phyloP scores from a whole-genome alignment of 2,888 invertebrate species.

The Escarpia spicata region DNA sequence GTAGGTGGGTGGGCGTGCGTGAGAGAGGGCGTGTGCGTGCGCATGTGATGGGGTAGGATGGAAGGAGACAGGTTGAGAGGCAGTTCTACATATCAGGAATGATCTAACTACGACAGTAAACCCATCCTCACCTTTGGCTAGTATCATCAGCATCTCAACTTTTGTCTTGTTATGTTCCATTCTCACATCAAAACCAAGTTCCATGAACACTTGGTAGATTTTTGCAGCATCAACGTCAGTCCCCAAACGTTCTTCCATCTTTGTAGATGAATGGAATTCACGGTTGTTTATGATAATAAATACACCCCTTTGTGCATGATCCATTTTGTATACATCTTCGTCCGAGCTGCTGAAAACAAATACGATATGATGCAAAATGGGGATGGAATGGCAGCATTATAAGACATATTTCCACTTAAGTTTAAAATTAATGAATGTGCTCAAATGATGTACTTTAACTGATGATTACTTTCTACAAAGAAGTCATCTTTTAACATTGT shows the following conservation, averaged over 20 bases:
- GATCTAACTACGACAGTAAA: neutral
- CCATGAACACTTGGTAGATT: constrained; percentile 70
- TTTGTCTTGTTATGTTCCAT: constrained; percentile 73
- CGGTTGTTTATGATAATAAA: constrained; percentile 93
- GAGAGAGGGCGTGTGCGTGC: too few species aligned
- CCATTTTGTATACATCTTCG: constrained; percentile 79
- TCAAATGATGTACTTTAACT: neutral
- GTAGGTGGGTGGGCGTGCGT: too few species aligned
- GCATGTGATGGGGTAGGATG: too few species aligned
- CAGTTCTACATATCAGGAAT: neutral
- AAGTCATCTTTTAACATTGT: too few species aligned
- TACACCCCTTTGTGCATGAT: constrained; percentile 79
- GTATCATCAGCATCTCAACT: constrained; percentile 74
- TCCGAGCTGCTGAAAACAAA: neutral
- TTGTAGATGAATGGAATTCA: constrained; percentile 71
- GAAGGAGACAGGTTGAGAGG: too few species aligned
- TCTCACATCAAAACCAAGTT: constrained; percentile 77
- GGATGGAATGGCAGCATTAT: too few species aligned
- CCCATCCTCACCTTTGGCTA: constrained; percentile 71
- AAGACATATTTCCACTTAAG: constrained; percentile 60
- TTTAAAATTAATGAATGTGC: neutral
- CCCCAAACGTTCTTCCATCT: constrained; percentile 70
- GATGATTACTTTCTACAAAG: too few species aligned
- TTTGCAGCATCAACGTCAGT: constrained; percentile 87
- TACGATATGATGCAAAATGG: neutral